A percentile compares a stretch with the other conserved stretches of the same genome.
Evolutionary conservation across 2,888 invertebrate species (phyloP).

Genomic region (Ceratothoa steindachneri): DNA sequence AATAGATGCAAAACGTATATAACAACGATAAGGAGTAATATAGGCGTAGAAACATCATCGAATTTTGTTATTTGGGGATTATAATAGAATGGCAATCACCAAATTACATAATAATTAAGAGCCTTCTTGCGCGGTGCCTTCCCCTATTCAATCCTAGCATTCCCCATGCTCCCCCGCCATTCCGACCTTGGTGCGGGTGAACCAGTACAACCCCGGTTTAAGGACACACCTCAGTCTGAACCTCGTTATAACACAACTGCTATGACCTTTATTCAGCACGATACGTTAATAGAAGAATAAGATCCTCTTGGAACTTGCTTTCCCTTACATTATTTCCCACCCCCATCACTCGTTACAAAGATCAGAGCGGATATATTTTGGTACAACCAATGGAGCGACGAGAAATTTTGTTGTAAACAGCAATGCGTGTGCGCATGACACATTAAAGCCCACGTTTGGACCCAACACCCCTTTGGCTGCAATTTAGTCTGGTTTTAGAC

Average conservation of each 20-base stretch:
- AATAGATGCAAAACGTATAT: too few relatives aligned
- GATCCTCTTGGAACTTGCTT: neutral
- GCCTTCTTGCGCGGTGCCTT: neutral
- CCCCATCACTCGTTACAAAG: neutral
- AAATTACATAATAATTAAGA: constrained; percentile 3
- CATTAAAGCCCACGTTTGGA: neutral
- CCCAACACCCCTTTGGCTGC: neutral
- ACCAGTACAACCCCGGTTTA: constrained; percentile 10
- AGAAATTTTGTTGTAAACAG: neutral
- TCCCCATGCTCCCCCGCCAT: constrained; percentile 3
- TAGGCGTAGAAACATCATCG: too few relatives aligned
- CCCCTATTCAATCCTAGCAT: constrained; percentile 1
- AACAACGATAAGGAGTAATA: too few relatives aligned
- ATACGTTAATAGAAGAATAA: neutral
- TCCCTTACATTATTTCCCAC: neutral
- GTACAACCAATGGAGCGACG: too few relatives aligned
- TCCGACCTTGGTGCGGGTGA: constrained; percentile 12
- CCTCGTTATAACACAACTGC: neutral
- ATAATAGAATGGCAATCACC: too few relatives aligned
- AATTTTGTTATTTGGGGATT: too few relatives aligned
- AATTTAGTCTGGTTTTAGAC: neutral
- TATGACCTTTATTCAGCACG: neutral
- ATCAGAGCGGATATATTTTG: too few relatives aligned
- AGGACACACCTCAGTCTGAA: neutral
- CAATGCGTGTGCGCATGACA: neutral